Base-by-base conservation (phyloP, 2,888 invertebrate species). In the Protonemura montana region DNA sequence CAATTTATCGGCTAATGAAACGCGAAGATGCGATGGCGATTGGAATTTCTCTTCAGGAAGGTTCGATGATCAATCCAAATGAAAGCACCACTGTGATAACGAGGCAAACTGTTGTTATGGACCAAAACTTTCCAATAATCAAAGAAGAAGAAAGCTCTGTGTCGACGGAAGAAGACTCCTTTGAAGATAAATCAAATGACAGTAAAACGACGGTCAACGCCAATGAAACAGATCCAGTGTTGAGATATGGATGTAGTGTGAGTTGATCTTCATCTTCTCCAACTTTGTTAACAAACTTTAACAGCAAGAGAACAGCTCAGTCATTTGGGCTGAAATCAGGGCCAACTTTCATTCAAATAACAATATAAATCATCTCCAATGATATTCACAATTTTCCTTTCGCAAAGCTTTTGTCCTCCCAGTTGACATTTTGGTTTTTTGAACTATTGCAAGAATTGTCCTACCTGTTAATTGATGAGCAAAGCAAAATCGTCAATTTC, bases 11-110 rank as follows among this genome's bases (percentile, higher is more conserved):
- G 1, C 84, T 84, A 0, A 76, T 84, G 5, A 84, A 84, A 29
- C 27, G 42, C 7, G 84, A 84, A 59, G 59, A 84, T 27, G 84
- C 84, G 3, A 76, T 76, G 26, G 84, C 84, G 0, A 10, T 84
- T 27, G 84, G 84, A n/a, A 84, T 84, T 0, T 84, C 84, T 27
- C 27, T 84, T 16, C 29, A 84, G 25, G 84, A 84, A 84, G 84
- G 84, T 27, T 84, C 84, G 26, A 29, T 84, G 13, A 25, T 59
- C 7, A 84, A 42, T 7, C 84, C 84, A 7, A 76, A 84, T 21
- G 28, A 76, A 29, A 84, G n/a, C 10, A 84, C 84, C n/a, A 84
- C 21, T 2, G 59, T 84, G 27, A 84, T 84, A 59, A 84, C 84
- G 1, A 7, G 84, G 10, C 42, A 76, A n/a, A 84, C 42, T 29